These are phyloP conservation scores for Yponomeuta plumbellus DNA, from an alignment of 2,888 invertebrate species.

Conservation along the genomic window DNA sequence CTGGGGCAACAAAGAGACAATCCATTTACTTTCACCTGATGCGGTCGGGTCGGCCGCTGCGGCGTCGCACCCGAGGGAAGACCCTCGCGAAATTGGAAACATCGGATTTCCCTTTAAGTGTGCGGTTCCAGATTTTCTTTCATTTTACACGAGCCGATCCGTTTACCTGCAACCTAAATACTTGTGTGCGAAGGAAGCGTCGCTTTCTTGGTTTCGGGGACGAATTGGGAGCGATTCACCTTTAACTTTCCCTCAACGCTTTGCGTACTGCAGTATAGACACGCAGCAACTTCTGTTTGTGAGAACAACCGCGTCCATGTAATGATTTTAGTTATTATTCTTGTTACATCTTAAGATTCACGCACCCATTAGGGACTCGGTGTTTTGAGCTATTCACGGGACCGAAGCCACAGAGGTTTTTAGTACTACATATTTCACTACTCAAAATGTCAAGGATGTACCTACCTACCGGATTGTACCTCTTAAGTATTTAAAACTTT, in stretches of 20 bases:
- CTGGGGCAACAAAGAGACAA: slow-evolving; percentile 30
- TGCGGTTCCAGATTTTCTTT: slow-evolving; percentile 28
- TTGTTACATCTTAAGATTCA: no score
- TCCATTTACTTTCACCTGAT: slow-evolving; percentile 34
- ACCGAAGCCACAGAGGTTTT: no score
- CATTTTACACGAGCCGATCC: slow-evolving; percentile 24
- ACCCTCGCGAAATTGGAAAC: slow-evolving; percentile 34
- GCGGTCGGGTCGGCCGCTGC: slow-evolving; percentile 23
- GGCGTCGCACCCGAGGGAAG: slow-evolving; percentile 27
- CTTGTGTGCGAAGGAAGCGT: neutral
- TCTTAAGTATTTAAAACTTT: no score
- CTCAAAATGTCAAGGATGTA: no score
- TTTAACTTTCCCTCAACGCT: neutral
- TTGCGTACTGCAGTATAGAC: neutral
- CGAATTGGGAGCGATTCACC: neutral
- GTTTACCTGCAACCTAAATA: neutral
- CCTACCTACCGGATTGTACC: no score
- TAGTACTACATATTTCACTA: no score
- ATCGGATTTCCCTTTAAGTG: slow-evolving; percentile 32
- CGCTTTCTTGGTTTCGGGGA: neutral
- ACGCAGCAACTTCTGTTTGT: neutral
- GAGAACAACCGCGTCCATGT: no score
- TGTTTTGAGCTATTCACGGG: no score
- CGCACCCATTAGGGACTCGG: no score
- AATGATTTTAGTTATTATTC: no score